Base-by-base conservation (phyloP, 37 sponge, comb jelly and placozoan species). In the Eunapius fragilis region DNA sequence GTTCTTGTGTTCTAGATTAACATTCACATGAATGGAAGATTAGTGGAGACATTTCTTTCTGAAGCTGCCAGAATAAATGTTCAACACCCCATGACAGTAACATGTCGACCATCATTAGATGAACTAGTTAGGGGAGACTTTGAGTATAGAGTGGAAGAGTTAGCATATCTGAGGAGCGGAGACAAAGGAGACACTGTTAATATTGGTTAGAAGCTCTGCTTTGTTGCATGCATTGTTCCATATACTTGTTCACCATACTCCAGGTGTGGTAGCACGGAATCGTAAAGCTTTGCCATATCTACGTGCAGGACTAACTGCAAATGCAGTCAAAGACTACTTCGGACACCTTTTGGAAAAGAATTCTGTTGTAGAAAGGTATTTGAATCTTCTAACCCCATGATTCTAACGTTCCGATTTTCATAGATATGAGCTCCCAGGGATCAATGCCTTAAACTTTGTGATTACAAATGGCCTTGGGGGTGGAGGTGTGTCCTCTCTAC, bases 161-260 rank as follows among this genome's bases (percentile, higher is more conserved):
- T 98, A 24, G 99, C 99, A 23, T 96, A 82, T 77, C 79, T 96
- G 19, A 82, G 99, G 27, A 96, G 97, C 71, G 99, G 99, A 34
- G 99, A 98, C 80, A 98, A 98, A 80, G 99, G 97, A 71, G 72
- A 96, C 89, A 78, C 97, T 0, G 92, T 96, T 4, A 98, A 98
- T 81, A 96, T 98, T 84, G 99, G 99, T 95, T 13, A 25, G 75
- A 2, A 25, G 33, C 31, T 9, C 41, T 9, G 41, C 41, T 41
- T 41, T 41, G 41, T 14, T 17, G 77, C 49, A 0, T 47, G 37
- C n/a, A n/a, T n/a, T n/a, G n/a, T n/a, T n/a, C n/a, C n/a, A n/a
- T n/a, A n/a, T n/a, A n/a, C n/a, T n/a, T n/a, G n/a, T n/a, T n/a
- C n/a, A n/a, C n/a, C n/a, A n/a, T n/a, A n/a, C n/a, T n/a, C n/a